These are phyloP conservation scores for Subacronicta megacephala DNA, from an alignment of 2,888 invertebrate genomes.

Conservation along the genomic window DNA sequence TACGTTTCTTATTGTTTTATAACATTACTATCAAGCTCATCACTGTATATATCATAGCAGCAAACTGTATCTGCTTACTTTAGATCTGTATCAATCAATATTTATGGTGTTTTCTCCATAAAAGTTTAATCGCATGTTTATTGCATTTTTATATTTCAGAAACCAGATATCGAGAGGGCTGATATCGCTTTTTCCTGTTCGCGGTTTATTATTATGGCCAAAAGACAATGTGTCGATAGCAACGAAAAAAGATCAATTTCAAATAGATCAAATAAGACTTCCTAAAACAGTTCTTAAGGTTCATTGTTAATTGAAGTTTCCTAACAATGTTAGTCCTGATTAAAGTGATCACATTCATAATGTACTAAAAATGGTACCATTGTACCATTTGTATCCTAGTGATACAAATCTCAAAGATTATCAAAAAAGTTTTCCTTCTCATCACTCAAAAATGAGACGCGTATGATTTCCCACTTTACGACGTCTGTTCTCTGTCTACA, in stretches of 20 bases:
- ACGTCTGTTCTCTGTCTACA: slow-evolving; percentile 1
- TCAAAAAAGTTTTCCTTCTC: not conserved
- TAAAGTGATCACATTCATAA: no score
- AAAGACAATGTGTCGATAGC: no score
- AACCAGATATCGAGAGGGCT: not conserved
- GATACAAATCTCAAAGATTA: not conserved
- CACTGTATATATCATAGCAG: not conserved
- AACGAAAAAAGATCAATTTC: no score
- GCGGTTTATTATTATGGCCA: not conserved
- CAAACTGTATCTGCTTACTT: not conserved
- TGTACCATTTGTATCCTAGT: not conserved
- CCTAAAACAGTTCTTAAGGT: no score
- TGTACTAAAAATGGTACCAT: not conserved
- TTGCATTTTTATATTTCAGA: not conserved
- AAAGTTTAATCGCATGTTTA: not conserved
- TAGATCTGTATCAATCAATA: not conserved
- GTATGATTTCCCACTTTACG: slow-evolving; percentile 17
- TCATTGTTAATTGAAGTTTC: no score
- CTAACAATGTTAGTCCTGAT: no score
- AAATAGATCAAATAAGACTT: no score
- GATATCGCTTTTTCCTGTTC: not conserved
- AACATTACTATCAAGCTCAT: no score
- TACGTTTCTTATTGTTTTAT: no score
- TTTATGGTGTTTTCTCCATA: slow-evolving; percentile 2
- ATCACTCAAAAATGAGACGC: slow-evolving; percentile 1